Conservation (phyloP, 1,140 invertebrate genomes). For the Orchesella cincta region DNA sequence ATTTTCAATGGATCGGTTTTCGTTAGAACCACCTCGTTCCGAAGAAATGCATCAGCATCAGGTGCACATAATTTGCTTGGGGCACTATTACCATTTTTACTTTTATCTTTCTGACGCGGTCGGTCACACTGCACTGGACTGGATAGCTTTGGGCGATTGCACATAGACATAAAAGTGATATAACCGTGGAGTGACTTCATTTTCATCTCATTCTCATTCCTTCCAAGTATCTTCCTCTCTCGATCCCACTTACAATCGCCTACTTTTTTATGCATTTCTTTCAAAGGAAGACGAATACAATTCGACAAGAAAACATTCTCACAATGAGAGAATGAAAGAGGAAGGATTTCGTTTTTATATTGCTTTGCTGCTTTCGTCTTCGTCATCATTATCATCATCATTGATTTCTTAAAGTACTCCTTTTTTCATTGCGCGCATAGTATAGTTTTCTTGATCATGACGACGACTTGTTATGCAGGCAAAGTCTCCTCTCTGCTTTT, state of each 20-base stretch:
- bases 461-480: not conserved
- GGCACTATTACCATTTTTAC: slow-evolving; percentile 13
- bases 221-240: not conserved
- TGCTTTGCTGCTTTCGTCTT: not conserved
- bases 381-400: no score
- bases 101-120: not conserved
- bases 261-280: not conserved
- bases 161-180: not conserved
- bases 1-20: slow-evolving; percentile 13
- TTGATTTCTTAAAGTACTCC: no score
- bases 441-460: no score
- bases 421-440: not conserved
- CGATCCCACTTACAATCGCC: not conserved
- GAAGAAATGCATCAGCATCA: slow-evolving; percentile 18
- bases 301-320: not conserved
- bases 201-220: slow-evolving; percentile 23
- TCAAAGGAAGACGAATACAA: not conserved
- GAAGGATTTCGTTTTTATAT: not conserved
- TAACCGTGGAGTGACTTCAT: slow-evolving; percentile 19
- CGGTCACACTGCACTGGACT: not conserved
- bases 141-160: not conserved
- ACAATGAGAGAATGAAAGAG: not conserved
- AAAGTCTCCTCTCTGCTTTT: not conserved
- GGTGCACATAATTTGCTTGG: slow-evolving; percentile 22
- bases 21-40: not conserved